phyloP scores from a whole-genome alignment of 64 coral and sea anemone species.

The Montipora cactus region DNA sequence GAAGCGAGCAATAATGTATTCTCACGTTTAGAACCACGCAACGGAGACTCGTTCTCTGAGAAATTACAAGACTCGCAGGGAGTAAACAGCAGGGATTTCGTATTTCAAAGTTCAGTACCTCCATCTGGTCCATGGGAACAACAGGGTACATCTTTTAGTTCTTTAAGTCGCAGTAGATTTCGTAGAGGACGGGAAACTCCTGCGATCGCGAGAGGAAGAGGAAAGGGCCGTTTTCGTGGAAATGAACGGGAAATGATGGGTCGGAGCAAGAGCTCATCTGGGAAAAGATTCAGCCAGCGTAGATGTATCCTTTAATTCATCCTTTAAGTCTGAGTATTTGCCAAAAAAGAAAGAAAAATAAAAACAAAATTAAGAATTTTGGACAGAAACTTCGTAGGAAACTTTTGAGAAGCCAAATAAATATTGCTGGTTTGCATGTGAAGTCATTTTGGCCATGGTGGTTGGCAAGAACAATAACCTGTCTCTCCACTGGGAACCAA shows the following conservation, averaged over 20 bases:
- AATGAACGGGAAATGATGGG: conserved; percentile 7
- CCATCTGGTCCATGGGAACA: conserved; percentile 7
- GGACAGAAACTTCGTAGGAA: too few relatives aligned
- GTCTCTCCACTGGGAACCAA: too few relatives aligned
- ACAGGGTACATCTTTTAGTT: background rate
- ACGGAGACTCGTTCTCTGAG: background rate
- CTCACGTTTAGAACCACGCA: conserved; percentile 1
- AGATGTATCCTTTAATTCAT: conserved; percentile 16
- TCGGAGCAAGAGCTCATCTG: background rate
- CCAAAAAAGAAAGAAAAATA: too few relatives aligned
- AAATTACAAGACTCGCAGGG: background rate
- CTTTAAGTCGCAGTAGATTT: conserved; percentile 20
- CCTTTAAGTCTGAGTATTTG: background rate
- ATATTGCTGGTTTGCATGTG: too few relatives aligned
- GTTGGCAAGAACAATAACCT: too few relatives aligned
- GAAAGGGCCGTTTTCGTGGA: conserved; percentile 6
- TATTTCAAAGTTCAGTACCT: background rate
- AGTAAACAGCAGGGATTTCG: conserved; percentile 6
- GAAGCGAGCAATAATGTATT: conserved; percentile 25
- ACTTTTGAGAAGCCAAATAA: too few relatives aligned
- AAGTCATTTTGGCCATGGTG: too few relatives aligned
- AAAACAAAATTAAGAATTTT: too few relatives aligned
- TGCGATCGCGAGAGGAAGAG: background rate
- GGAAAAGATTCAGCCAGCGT: background rate
- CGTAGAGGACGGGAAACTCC: background rate